Conservation (phyloP, 2,888 invertebrate genomes). For the Drosophila heteroneura region DNA sequence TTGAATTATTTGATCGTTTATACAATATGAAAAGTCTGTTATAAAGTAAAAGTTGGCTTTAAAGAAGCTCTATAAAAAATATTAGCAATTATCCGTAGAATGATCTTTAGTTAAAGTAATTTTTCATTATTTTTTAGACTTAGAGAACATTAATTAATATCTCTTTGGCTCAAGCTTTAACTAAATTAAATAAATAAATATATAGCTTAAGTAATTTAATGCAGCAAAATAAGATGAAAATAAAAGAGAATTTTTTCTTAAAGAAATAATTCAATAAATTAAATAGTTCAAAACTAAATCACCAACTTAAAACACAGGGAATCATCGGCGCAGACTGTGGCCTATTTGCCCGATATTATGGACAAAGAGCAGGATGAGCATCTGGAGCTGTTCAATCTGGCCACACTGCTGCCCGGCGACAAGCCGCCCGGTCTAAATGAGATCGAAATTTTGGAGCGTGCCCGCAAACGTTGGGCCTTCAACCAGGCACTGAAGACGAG, state of each 20-base stretch:
- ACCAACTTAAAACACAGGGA: slow-evolving; percentile 66
- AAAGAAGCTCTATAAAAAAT: not conserved
- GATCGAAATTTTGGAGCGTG: slow-evolving; percentile 88
- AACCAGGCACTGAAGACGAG: slow-evolving; percentile 87
- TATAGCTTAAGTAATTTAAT: not conserved
- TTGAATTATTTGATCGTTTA: not conserved
- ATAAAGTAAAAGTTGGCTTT: not conserved
- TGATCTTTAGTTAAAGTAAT: not conserved
- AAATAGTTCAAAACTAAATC: not conserved
- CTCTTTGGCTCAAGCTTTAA: not conserved
- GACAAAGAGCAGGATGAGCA: slow-evolving; percentile 61
- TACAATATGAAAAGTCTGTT: too few relatives aligned
- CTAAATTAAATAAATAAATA: not conserved
- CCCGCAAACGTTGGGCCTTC: slow-evolving; percentile 89
- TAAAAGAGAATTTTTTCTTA: not conserved
- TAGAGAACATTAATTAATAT: not conserved
- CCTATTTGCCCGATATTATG: slow-evolving; percentile 80
- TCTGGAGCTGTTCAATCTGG: slow-evolving; percentile 80
- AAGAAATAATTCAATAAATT: not conserved
- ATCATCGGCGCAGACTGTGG: slow-evolving; percentile 84
- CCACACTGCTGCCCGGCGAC: slow-evolving; percentile 75
- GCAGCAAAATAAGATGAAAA: not conserved
- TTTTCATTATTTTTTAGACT: not conserved
- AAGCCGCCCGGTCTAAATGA: slow-evolving; percentile 83
- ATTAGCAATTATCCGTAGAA: not conserved